A percentile compares a stretch with the other conserved stretches of the same genome.
Conservation (phyloP, 92 coral and sea anemone species). For the Phenganax stokvisi region DNA sequence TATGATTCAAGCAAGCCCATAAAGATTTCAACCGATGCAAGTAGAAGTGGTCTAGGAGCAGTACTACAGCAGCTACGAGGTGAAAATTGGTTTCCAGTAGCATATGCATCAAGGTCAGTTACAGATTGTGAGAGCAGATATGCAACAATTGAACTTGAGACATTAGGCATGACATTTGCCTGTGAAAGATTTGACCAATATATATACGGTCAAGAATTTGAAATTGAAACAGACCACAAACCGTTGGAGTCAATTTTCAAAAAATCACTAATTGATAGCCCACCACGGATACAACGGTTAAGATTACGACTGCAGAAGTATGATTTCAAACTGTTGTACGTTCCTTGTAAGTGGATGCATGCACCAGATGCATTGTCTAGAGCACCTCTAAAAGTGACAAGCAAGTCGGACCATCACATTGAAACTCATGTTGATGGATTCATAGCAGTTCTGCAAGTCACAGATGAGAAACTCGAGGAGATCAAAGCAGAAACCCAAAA, state of each 20-base stretch:
- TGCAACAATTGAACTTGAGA: conserved; percentile 46
- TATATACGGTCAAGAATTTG: conserved; percentile 37
- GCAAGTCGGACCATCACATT: conserved; percentile 2
- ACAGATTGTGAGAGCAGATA: conserved; percentile 37
- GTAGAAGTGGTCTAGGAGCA: conserved; percentile 43
- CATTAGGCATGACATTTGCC: conserved; percentile 46
- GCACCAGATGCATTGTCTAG: conserved; percentile 1
- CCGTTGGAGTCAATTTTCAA: conserved; percentile 48
- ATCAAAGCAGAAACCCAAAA: conserved; percentile 17
- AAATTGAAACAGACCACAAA: conserved; percentile 54
- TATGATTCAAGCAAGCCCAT: conserved; percentile 35
- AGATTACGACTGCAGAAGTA: conserved; percentile 47
- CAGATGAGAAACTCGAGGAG: background rate
- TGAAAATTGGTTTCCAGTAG: conserved; percentile 45
- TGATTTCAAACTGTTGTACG: conserved; percentile 41
- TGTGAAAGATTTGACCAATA: conserved; percentile 45
- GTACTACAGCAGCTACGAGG: conserved; percentile 45
- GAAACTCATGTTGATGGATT: conserved; percentile 21
- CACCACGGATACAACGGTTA: conserved; percentile 37
- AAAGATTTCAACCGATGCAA: conserved; percentile 46
- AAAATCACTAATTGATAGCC: conserved; percentile 44
- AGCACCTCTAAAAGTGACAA: background rate
- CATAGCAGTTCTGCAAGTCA: conserved; percentile 19
- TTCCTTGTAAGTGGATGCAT: conserved; percentile 35
- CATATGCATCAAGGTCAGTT: conserved; percentile 49